phyloP scores from a whole-genome alignment of 2,888 invertebrate genomes.

The Stenotaenia linearis region DNA sequence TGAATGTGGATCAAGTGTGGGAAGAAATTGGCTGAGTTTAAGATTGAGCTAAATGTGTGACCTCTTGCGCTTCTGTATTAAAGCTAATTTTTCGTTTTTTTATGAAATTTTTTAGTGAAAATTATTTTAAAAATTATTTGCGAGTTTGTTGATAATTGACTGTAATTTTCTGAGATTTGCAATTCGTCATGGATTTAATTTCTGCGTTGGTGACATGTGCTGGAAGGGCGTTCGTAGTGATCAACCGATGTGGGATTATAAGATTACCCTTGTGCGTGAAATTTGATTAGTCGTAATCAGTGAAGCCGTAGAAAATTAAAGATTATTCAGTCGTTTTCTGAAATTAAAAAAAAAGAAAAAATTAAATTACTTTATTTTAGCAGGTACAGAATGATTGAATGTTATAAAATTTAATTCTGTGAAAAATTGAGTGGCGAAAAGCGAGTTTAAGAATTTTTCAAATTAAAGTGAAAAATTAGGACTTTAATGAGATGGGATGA shows the following conservation, averaged over 20 bases:
- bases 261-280: background rate
- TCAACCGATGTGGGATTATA: background rate
- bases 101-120: background rate
- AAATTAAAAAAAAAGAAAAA: background rate
- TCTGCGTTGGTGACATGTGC: background rate
- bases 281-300: background rate
- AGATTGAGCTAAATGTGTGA: background rate
- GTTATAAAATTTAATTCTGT: background rate
- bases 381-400: background rate
- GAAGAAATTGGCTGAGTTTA: background rate
- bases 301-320: background rate
- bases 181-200: background rate
- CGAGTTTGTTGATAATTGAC: background rate
- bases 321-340: background rate
- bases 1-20: slow-evolving; percentile 15
- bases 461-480: background rate
- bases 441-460: background rate
- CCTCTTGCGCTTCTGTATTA: background rate
- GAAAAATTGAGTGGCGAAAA: background rate
- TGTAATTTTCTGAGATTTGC: background rate
- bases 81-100: background rate
- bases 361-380: background rate
- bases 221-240: background rate
- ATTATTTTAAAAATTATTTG: no score
- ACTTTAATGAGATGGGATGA: background rate